A percentile compares a stretch with the other conserved stretches of the same genome.
These are phyloP conservation scores for Tupiocoris notatus DNA, from an alignment of 2,888 invertebrate genomes.

Conservation along the genomic window DNA sequence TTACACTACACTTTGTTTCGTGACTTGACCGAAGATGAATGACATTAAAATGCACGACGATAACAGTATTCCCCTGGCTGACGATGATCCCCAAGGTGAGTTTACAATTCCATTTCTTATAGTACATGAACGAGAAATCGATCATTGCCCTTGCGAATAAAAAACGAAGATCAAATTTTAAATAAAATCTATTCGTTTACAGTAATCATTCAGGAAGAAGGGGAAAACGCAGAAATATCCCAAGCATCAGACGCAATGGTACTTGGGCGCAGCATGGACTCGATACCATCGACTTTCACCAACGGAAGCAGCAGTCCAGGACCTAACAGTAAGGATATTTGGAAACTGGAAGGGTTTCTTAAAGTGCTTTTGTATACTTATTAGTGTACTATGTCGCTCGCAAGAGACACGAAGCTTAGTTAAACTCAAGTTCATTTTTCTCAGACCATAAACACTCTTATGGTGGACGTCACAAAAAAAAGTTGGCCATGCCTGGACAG, in stretches of 20 bases:
- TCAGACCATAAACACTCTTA: no score
- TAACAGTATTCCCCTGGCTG: slow-evolving; percentile 81
- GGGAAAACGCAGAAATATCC: slow-evolving; percentile 56
- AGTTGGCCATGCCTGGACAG: no score
- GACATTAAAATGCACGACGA: slow-evolving; percentile 70
- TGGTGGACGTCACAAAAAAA: no score
- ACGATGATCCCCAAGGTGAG: slow-evolving; percentile 84
- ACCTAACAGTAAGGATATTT: slow-evolving; percentile 59
- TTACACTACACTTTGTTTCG: no score
- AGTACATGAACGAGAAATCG: no score
- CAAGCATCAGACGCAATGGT: slow-evolving; percentile 64
- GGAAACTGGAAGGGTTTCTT: no score
- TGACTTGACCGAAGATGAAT: slow-evolving; percentile 41
- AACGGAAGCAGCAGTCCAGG: slow-evolving; percentile 77
- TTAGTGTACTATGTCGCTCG: no score
- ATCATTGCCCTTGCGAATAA: no score
- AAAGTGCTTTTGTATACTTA: no score
- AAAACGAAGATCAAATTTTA: neutral
- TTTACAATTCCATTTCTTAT: no score
- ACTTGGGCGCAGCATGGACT: slow-evolving; percentile 84
- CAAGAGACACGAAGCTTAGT: no score
- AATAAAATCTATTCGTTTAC: slow-evolving; percentile 45
- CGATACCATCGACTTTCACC: slow-evolving; percentile 82
- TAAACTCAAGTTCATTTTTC: no score
- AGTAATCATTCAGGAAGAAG: slow-evolving; percentile 83